These are phyloP conservation scores for Melipona beecheii DNA, from an alignment of 2,888 invertebrate genomes.

Conservation along the genomic window DNA sequence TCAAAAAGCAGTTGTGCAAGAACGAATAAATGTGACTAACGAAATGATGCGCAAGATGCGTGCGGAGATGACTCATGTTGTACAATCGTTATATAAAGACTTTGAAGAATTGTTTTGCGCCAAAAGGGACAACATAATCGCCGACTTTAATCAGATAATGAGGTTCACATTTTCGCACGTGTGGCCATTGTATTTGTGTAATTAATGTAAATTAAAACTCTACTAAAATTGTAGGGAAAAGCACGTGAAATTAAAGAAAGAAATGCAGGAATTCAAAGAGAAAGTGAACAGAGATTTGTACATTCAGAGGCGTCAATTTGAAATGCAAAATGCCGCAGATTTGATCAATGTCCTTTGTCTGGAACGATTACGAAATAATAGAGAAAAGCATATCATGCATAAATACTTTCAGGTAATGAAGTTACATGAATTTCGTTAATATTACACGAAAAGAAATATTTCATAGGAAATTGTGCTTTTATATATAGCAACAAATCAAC, in stretches of 20 bases:
- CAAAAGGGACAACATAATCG: constrained; percentile 73
- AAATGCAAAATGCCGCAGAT: constrained; percentile 70
- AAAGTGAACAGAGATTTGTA: constrained; percentile 61
- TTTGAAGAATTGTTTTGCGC: constrained; percentile 67
- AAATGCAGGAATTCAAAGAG: constrained; percentile 59
- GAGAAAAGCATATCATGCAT: constrained; percentile 66
- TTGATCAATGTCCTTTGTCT: constrained; percentile 68
- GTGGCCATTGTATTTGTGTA: background rate
- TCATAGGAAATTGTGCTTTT: background rate
- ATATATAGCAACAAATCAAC: constrained; percentile 68
- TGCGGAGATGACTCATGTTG: constrained; percentile 68
- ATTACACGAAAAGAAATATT: background rate
- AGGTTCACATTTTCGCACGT: constrained; percentile 63
- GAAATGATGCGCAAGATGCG: constrained; percentile 74
- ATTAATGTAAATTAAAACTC: constrained; percentile 4
- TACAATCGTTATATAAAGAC: constrained; percentile 68
- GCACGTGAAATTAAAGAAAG: constrained; percentile 60
- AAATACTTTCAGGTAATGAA: constrained; percentile 70
- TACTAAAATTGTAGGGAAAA: constrained; percentile 60
- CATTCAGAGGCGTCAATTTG: constrained; percentile 64
- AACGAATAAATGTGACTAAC: constrained; percentile 69
- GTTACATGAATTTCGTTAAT: background rate
- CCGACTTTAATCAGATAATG: constrained; percentile 76
- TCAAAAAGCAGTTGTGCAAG: constrained; percentile 68
- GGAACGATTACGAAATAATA: constrained; percentile 71